These are phyloP conservation scores for Alca torda DNA, from an alignment of 2,797 vertebrate genomes.

Conservation along the genomic window DNA sequence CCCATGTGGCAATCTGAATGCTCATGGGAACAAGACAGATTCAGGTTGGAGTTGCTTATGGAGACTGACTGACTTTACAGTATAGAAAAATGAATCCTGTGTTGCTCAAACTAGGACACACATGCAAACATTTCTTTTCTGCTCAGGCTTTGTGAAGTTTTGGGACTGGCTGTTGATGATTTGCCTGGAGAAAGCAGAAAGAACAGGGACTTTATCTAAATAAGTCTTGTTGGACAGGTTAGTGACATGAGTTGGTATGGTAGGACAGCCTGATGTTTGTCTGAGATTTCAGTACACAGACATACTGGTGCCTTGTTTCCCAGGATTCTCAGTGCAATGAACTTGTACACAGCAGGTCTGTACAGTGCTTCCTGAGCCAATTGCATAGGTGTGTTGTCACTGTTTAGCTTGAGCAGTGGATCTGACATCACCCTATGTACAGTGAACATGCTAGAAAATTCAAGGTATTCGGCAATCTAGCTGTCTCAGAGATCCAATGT, in stretches of 20 bases:
- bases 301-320: neutral
- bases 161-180: neutral
- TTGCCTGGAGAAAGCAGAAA: neutral
- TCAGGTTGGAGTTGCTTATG: neutral
- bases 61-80: neutral
- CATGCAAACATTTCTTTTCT: neutral
- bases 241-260: neutral
- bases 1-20: neutral
- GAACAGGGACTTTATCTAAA: neutral
- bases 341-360: neutral
- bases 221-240: neutral
- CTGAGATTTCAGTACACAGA: neutral
- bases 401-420: neutral
- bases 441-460: neutral
- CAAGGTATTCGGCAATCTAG: neutral
- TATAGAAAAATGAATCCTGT: neutral
- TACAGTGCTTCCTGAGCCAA: neutral
- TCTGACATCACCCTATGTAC: neutral
- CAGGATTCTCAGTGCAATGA: neutral
- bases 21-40: neutral
- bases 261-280: neutral
- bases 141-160: neutral
- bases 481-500: neutral
- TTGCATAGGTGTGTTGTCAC: neutral
- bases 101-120: neutral